Conservation (phyloP, 1,140 invertebrate species). For the roundworm (Caenorhabditis elegans) region DNA sequence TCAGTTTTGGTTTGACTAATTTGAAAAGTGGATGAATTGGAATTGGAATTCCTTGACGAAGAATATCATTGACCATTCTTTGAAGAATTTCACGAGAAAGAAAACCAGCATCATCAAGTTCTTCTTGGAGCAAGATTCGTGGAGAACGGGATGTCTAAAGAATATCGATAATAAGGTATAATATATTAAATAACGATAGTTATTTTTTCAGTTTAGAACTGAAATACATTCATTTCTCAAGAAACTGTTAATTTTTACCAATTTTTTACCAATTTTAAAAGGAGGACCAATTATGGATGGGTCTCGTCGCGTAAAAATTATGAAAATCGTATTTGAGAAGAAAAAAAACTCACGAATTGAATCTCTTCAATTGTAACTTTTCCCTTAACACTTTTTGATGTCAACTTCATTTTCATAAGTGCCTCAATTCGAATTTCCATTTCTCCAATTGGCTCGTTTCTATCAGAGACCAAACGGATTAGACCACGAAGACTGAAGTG, state of each 20-base stretch:
- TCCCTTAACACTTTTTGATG: constrained; percentile 57
- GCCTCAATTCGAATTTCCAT: constrained; percentile 39
- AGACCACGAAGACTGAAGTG: constrained; percentile 55
- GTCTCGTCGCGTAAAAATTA: no score
- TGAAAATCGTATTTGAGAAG: neutral
- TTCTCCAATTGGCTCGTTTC: constrained; percentile 45
- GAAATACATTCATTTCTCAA: no score
- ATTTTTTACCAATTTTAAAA: no score
- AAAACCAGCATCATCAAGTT: constrained; percentile 64
- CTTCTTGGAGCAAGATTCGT: constrained; percentile 58
- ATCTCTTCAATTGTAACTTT: constrained; percentile 61
- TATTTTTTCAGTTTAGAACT: no score
- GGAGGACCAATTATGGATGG: no score
- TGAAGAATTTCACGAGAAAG: constrained; percentile 62
- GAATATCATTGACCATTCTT: constrained; percentile 65
- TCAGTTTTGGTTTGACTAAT: constrained; percentile 61
- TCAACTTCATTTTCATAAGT: constrained; percentile 61
- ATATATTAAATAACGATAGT: no score
- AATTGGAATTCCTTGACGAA: constrained; percentile 64
- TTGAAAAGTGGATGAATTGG: constrained; percentile 65
- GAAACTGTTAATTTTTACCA: no score
- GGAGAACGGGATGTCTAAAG: constrained; percentile 59
- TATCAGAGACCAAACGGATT: constrained; percentile 55
- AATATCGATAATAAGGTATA: no score
- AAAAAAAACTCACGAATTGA: constrained; percentile 44